Percentiles rank a stretch among this genome's conserved stretches.
Conservation (phyloP, 2,888 invertebrate genomes). For the Nectonema munidae region DNA sequence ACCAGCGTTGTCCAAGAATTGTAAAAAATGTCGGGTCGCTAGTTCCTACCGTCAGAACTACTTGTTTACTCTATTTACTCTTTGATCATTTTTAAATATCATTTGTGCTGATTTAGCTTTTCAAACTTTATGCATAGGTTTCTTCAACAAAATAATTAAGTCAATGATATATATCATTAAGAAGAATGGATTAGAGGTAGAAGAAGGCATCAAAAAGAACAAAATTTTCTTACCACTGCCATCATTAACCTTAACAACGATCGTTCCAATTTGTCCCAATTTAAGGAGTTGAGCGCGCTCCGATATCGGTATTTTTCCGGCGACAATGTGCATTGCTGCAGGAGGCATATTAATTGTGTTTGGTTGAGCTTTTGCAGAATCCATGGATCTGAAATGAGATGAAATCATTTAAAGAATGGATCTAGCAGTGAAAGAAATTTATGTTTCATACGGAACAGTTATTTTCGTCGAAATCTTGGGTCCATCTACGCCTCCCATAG, state of each 20-base stretch:
- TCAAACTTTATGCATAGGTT: too few species aligned
- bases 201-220: too few species aligned
- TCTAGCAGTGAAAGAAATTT: not conserved
- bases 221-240: constrained; percentile 7
- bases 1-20: too few species aligned
- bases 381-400: not conserved
- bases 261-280: constrained; percentile 9
- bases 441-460: constrained; percentile 1
- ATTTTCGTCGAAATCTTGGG: constrained; percentile 8
- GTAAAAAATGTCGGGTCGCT: too few species aligned
- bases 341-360: constrained; percentile 12
- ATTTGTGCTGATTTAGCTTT: too few species aligned
- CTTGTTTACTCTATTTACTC: too few species aligned
- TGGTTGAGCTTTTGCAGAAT: not conserved
- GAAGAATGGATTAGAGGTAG: too few species aligned
- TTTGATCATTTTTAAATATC: too few species aligned
- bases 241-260: constrained; percentile 8
- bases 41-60: too few species aligned
- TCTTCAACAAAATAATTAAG: too few species aligned
- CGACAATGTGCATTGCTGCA: constrained; percentile 6
- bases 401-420: not conserved
- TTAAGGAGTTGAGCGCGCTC: not conserved
- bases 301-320: constrained; percentile 8
- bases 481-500: constrained; percentile 10
- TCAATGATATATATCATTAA: too few species aligned